Evolutionary conservation across 2,797 vertebrate genomes (phyloP).

Genomic region (Phoxinus dragarum): DNA sequence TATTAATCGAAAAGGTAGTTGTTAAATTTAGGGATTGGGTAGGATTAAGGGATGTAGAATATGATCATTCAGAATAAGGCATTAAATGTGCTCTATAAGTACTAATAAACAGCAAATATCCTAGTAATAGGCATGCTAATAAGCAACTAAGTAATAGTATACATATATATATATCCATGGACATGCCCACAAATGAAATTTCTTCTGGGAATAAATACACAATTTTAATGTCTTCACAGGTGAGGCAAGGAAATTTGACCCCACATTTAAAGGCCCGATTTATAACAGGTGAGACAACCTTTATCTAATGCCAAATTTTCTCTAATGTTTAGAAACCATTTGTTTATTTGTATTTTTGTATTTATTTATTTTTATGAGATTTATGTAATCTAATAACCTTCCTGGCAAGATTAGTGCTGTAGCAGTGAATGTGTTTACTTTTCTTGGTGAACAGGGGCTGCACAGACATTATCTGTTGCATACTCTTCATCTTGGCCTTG

Average conservation of each 20-base stretch:
- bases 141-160: neutral
- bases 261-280: slow-evolving; percentile 92
- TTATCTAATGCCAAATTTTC: neutral
- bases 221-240: slow-evolving; percentile 74
- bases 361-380: neutral
- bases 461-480: slow-evolving; percentile 90
- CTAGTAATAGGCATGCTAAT: neutral
- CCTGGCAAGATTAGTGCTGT: neutral
- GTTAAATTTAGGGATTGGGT: too few species aligned
- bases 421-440: slow-evolving; percentile 11
- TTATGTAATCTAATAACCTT: neutral
- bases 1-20: too few species aligned
- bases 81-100: neutral
- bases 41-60: too few species aligned
- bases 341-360: neutral
- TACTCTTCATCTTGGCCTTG: slow-evolving; percentile 86
- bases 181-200: neutral
- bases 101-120: neutral
- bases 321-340: neutral
- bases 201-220: slow-evolving; percentile 19
- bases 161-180: too few species aligned
- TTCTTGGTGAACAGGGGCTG: slow-evolving; percentile 80
- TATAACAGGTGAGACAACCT: slow-evolving; percentile 84
- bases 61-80: neutral
- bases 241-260: slow-evolving; percentile 89